A percentile compares a stretch with the other conserved stretches of the same genome.
These are phyloP conservation scores for Prunella fulvescens DNA, from an alignment of 2,113 vertebrate genomes.

Conservation along the genomic window DNA sequence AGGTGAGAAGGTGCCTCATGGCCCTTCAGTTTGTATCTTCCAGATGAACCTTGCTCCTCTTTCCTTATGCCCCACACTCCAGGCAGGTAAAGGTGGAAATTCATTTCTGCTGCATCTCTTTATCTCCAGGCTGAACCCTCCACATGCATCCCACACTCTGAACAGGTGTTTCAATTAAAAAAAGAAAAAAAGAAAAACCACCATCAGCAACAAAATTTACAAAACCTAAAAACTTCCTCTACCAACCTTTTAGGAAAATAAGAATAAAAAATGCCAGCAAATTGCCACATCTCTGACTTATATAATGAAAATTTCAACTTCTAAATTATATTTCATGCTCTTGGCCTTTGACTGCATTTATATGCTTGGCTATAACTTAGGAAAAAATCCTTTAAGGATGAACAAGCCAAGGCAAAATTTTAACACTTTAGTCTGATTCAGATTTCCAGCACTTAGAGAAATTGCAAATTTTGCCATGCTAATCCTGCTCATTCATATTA, in stretches of 20 bases:
- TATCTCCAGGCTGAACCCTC: background rate
- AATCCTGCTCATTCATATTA: constrained; percentile 54
- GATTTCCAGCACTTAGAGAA: background rate
- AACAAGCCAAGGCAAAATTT: background rate
- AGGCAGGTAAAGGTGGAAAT: background rate
- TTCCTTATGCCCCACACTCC: background rate
- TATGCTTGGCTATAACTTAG: background rate
- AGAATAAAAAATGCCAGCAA: background rate
- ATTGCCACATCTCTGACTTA: background rate
- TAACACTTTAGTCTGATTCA: background rate
- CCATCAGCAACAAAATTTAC: background rate
- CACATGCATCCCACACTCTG: background rate
- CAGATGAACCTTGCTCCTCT: background rate
- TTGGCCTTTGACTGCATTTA: background rate
- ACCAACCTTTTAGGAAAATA: background rate
- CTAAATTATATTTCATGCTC: background rate
- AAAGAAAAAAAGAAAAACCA: background rate
- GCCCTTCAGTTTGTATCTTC: background rate
- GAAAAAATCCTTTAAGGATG: background rate
- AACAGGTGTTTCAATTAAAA: background rate
- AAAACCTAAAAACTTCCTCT: background rate
- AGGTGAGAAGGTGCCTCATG: background rate
- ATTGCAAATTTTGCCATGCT: background rate
- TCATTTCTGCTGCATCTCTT: background rate
- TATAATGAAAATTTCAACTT: background rate